These are phyloP conservation scores for Chondrosia reniformis DNA, from an alignment of 37 sponge, comb jelly and placozoan genomes.

Conservation along the genomic window DNA sequence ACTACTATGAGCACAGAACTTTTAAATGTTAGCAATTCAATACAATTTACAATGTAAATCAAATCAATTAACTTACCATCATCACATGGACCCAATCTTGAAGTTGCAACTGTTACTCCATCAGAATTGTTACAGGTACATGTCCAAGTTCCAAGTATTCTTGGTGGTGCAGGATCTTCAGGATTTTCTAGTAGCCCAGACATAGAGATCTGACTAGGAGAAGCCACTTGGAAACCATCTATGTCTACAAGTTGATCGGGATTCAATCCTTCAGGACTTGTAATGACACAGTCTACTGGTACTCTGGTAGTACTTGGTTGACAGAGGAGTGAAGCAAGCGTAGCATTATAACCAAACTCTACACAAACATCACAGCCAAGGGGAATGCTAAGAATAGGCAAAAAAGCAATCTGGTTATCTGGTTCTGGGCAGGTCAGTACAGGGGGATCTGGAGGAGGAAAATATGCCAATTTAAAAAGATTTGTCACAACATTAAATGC, in stretches of 20 bases:
- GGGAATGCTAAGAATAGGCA: too few relatives aligned
- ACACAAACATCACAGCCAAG: neutral
- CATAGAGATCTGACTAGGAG: neutral
- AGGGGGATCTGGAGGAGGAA: too few relatives aligned
- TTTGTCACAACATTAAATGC: too few relatives aligned
- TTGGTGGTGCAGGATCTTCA: neutral
- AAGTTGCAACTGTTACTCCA: neutral
- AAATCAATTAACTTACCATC: too few relatives aligned
- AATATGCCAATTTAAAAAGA: too few relatives aligned
- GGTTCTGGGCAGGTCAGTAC: too few relatives aligned
- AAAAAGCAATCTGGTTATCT: too few relatives aligned
- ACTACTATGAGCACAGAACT: too few relatives aligned
- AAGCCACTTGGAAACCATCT: neutral
- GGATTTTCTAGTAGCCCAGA: neutral
- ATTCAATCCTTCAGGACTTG: neutral
- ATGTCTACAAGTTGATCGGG: neutral
- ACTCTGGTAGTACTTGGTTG: neutral
- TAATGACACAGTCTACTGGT: neutral
- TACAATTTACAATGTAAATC: too few relatives aligned
- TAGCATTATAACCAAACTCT: neutral
- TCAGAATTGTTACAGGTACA: neutral
- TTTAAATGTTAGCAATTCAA: too few relatives aligned
- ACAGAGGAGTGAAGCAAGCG: neutral
- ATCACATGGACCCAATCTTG: neutral
- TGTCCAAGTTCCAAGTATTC: neutral